phyloP scores from a whole-genome alignment of 2,888 invertebrate genomes.

The Trichacis sp. region DNA sequence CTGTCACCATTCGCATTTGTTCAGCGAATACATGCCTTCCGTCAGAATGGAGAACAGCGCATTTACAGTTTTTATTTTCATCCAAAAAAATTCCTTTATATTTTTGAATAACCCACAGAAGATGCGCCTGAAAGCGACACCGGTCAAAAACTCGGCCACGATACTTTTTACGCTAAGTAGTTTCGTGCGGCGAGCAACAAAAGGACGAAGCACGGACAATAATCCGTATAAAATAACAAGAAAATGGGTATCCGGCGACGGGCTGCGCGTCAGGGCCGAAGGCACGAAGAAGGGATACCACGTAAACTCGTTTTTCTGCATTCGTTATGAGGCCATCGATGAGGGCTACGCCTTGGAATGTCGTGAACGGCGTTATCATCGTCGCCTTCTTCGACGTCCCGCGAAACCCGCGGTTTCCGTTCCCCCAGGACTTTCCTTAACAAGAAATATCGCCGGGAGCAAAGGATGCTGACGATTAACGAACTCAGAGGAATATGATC shows the following conservation, averaged over 20 bases:
- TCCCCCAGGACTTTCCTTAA: too few relatives aligned
- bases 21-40: slow-evolving; percentile 46
- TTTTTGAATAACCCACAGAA: too few relatives aligned
- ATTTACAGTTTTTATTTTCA: too few relatives aligned
- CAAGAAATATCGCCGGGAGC: too few relatives aligned
- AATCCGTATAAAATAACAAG: slow-evolving; percentile 16
- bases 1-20: slow-evolving; percentile 62
- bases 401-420: background rate
- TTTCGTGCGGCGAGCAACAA: slow-evolving; percentile 10
- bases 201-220: slow-evolving; percentile 16
- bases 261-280: slow-evolving; percentile 9
- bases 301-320: slow-evolving; percentile 34
- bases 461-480: too few relatives aligned
- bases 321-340: slow-evolving; percentile 21
- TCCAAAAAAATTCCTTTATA: too few relatives aligned
- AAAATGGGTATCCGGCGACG: slow-evolving; percentile 26
- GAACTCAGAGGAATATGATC: too few relatives aligned
- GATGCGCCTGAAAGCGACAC: background rate
- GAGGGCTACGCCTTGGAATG: slow-evolving; percentile 32
- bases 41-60: too few relatives aligned
- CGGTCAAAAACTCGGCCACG: background rate
- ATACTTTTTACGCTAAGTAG: background rate
- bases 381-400: background rate
- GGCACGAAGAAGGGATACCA: slow-evolving; percentile 29
- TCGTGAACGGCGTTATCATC: background rate